These are phyloP conservation scores for Ceriagrion tenellum DNA, from an alignment of 2,888 invertebrate species.

Conservation along the genomic window DNA sequence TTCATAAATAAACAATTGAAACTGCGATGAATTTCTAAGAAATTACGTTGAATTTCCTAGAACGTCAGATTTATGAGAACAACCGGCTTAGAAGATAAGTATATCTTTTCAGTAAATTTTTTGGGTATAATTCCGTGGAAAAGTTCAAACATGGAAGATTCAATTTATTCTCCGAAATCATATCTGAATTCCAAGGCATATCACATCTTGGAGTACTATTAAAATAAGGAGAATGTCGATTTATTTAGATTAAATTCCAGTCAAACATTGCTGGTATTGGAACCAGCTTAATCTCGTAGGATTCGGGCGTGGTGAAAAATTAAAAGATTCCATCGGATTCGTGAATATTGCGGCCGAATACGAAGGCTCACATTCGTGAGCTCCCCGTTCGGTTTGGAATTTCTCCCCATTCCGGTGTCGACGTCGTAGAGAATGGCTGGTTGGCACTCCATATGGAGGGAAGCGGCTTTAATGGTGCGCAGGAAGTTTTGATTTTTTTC, in stretches of 20 bases:
- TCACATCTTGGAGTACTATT: slow-evolving; percentile 3
- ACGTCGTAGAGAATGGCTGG: neutral
- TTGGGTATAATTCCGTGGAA: neutral
- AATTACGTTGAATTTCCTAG: no score
- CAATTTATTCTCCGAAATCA: neutral
- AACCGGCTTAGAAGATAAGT: neutral
- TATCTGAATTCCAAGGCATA: neutral
- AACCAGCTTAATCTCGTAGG: slow-evolving; percentile 4
- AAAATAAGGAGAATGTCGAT: neutral
- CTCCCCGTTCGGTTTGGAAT: neutral
- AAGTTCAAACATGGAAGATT: neutral
- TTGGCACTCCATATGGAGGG: neutral
- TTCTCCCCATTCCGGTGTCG: neutral
- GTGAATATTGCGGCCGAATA: slow-evolving; percentile 5
- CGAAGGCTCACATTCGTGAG: neutral
- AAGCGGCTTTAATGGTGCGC: neutral
- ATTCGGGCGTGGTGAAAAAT: neutral
- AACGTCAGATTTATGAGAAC: no score
- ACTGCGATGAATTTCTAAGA: neutral
- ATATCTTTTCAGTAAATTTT: neutral
- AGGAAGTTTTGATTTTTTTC: neutral
- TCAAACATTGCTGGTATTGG: slow-evolving; percentile 16
- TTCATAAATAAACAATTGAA: no score
- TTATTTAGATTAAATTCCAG: slow-evolving; percentile 30
- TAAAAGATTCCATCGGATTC: neutral